Evolutionary conservation across 2,113 vertebrate species (phyloP), one percentile per base, ranked within the genome.

Genomic region (Leptosomus discolor): DNA sequence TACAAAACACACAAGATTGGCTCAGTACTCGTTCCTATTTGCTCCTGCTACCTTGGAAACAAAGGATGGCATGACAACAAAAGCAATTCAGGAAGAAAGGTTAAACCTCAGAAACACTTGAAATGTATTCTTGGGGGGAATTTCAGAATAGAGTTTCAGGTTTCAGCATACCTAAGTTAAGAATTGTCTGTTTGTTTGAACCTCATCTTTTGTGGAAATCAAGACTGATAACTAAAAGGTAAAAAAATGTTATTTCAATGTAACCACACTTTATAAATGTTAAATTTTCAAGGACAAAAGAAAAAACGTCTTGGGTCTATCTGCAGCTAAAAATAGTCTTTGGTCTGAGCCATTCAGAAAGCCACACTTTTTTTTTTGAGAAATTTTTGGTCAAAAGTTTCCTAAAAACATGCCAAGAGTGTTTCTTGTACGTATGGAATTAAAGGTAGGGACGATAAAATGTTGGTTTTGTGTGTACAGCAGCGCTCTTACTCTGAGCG

Each of bases 51-150:
- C 97, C 92, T 94, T 97, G 96, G 94, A 94, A 96, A 94, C 96
- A 94, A 90, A 95, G 88, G 69, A 48, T 97, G 93, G 85, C 92
- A 95, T 97, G 95, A 94, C 93, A 97, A 97, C 93, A 96, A 97
- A 97, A 79, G 80, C 93, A 78, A 73, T 87, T 88, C 81, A 34
- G 54, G 81, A 91, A 80, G 93, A 93, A 75, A 79, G 83, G 94
- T 92, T 78, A 84, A 91, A 60, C 85, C 91, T 97, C 74, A 46
- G 46, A 60, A 94, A 85, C 51, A 69, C 78, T 94, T 15, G 3
- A 67, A 79, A 45, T 12, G 4, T 67, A 14, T 78, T 70, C 26
- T 84, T 75, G 17, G 16, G 46, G 60, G 41, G 27, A 74, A 17
- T 73, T 91, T 90, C 69, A 68, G 85, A 81, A 39, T 22, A 43